Evolutionary conservation across 2,888 invertebrate genomes (phyloP).

Genomic region (Dendrolimus pini): DNA sequence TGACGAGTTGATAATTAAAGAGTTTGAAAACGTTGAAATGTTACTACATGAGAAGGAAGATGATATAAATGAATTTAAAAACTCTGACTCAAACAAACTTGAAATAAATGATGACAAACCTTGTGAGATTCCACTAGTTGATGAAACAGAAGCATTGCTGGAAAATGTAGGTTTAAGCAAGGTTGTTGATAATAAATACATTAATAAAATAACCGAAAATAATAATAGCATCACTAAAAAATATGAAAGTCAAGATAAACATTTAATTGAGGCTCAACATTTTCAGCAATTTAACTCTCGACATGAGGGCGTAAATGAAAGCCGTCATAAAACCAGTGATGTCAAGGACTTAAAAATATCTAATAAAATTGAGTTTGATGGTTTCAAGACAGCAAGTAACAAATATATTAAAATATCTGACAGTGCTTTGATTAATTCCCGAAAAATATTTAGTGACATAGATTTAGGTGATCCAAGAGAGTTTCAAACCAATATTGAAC

Average conservation of each 20-base stretch:
- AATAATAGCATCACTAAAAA: neutral
- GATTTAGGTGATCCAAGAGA: neutral
- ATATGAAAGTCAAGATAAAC: too few relatives aligned
- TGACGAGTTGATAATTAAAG: slow-evolving; percentile 31
- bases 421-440: neutral
- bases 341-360: too few relatives aligned
- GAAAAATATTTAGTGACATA: neutral
- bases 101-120: neutral
- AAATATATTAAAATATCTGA: slow-evolving; percentile 4
- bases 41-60: slow-evolving; percentile 19
- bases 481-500: too few relatives aligned
- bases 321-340: too few relatives aligned
- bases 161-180: neutral
- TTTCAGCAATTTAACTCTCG: too few relatives aligned
- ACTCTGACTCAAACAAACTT: too few relatives aligned
- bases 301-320: too few relatives aligned
- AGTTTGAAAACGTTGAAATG: slow-evolving; percentile 35
- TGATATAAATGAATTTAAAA: neutral
- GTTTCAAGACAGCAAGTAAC: neutral
- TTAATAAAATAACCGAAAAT: neutral
- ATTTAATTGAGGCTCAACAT: too few relatives aligned
- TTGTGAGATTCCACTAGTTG: neutral
- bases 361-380: too few relatives aligned
- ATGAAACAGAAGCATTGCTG: neutral
- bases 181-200: neutral